Base-by-base conservation (phyloP, 2,888 invertebrate species). In the Scaptomyza parva region DNA sequence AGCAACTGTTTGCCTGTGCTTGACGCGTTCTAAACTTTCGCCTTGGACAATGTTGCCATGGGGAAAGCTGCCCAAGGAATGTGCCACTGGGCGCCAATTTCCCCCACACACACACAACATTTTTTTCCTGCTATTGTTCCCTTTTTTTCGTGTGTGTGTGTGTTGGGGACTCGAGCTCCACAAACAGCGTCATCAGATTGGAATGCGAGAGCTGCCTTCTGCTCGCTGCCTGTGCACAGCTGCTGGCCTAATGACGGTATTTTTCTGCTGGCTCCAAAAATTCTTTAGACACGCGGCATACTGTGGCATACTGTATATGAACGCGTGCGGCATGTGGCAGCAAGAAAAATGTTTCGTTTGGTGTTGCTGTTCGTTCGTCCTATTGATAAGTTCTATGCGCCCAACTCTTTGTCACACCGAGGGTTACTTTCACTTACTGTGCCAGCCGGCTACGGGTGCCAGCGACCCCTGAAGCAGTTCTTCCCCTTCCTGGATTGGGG, bases 231-330 rank as follows among this genome's bases (percentile, higher is more conserved):
- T 78, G 72, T 51, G 45, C 11, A 7, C 57, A 79, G 75, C 90
- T 90, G 89, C 78, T 88, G 80, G 88, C 89, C 89, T 88, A 85
- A 88, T 88, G 87, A 80, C 88, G 88, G 89, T 89, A 90, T 90
- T 90, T 88, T 77, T 72, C 44, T 41, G 47, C 70, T 58, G 77
- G 84, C 86, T 85, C 81, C 85, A 82, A 86, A 85, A 74, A 86
- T 85, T 72, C 80, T 66, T 79, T 44, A 33, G 63, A 64, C 59
- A 47, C 40, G 52, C 43, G 41, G 43, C 18, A 44, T 3, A 18
- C 9, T 2, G 28, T 12, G 8, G 12, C 18, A 44, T 3, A 18
- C 9, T 2, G 28, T 12, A 4, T 12, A 45, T 45, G 45, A 20
- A 12, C 8, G 14, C 8, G n/a, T 45, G 30, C 30, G 45, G 30